A percentile compares a stretch with the other conserved stretches of the same genome.
These are phyloP conservation scores for Leucoraja erinaceus DNA, from an alignment of 2,113 vertebrate species.

Conservation along the genomic window DNA sequence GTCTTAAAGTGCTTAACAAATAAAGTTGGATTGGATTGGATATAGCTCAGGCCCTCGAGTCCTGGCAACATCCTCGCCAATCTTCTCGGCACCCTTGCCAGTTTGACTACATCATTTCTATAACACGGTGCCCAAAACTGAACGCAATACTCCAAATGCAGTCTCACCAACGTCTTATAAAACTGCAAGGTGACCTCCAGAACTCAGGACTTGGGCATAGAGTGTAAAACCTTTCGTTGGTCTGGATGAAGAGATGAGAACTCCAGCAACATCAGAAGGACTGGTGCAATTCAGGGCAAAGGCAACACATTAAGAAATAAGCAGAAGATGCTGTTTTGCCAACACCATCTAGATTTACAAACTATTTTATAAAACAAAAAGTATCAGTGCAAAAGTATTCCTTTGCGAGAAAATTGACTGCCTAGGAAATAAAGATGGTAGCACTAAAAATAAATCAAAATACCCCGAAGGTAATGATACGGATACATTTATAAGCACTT, in stretches of 20 bases:
- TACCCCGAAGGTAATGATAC: background rate
- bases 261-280: background rate
- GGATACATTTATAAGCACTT: background rate
- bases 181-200: too few relatives aligned
- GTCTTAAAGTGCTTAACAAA: too few relatives aligned
- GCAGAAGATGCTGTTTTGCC: background rate
- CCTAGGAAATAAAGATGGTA: background rate
- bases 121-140: too few relatives aligned
- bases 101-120: too few relatives aligned
- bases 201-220: too few relatives aligned
- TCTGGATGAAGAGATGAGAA: background rate
- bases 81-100: too few relatives aligned
- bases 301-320: background rate
- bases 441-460: slow-evolving; percentile 1
- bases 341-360: background rate
- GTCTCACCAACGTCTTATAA: too few relatives aligned
- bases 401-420: background rate
- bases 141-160: too few relatives aligned
- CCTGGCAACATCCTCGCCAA: too few relatives aligned
- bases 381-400: background rate
- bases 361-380: background rate
- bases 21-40: too few relatives aligned
- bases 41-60: too few relatives aligned
- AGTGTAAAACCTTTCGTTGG: background rate
- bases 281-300: background rate